Base-by-base conservation (phyloP, 2,797 vertebrate genomes). In the Sebastes hopkinsi region DNA sequence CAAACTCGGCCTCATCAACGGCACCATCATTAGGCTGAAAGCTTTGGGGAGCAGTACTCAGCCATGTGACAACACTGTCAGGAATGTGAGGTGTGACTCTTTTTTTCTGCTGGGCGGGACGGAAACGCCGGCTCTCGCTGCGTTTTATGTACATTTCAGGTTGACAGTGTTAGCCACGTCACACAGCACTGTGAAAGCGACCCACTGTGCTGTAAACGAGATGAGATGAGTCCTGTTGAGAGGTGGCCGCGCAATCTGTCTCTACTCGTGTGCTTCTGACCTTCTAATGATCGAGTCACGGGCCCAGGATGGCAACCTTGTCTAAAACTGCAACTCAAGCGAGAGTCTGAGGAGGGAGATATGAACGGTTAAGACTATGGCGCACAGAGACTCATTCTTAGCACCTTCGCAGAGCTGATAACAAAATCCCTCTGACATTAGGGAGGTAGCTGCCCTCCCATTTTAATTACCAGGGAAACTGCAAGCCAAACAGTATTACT, bases 391-490 rank as follows among this genome's bases (percentile, higher is more conserved):
- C 86, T 88, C 76, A 91, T 94, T 94, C 85, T 75, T 89, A 78
- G 83, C 82, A 78, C 78, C 87, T 83, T 59, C 38, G 82, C 64
- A 1, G 82, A 88, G 92, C 92, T 87, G 94, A 93, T 95, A 93
- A 93, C 91, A 52, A 93, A 95, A 92, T 91, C 89, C 91, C 76
- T 89, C 85, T 91, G 91, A 92, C 91, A 87, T 92, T 79, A 89
- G 81, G 88, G 87, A 88, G 86, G 80, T 69, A 74, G 77, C 80
- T 77, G 77, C 84, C 82, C 87, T 90, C 79, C 80, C 75, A 30
- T 93, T 92, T 94, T 96, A 95, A 96, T 95, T 94, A 96, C 91
- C 84, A 91, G 81, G n/a, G 74, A 92, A 93, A 93, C 85, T 87
- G 92, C 89, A 89, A 92, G 88, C 81, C 82, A 88, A 90, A 94